These are phyloP conservation scores for Hylyphantes graminicola DNA, from an alignment of 1,140 invertebrate genomes.

Conservation along the genomic window DNA sequence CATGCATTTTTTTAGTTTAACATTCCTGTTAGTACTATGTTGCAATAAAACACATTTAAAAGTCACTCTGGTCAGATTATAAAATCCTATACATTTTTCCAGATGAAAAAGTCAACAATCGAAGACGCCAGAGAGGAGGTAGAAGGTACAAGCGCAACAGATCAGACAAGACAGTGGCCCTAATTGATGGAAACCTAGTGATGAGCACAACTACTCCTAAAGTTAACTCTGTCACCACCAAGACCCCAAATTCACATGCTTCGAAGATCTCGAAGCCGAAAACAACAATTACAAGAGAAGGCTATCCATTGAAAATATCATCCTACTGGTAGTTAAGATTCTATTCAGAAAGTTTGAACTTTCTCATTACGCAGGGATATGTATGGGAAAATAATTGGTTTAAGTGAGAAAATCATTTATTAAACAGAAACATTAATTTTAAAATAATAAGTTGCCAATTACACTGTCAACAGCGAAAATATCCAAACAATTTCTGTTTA, in stretches of 20 bases:
- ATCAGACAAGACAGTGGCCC: not conserved
- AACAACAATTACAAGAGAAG: not conserved
- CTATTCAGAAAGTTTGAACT: no score
- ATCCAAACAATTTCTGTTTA: no score
- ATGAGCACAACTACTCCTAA: not conserved
- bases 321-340: slow-evolving; percentile 17
- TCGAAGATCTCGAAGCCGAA: slow-evolving; percentile 3
- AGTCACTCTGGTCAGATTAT: not conserved
- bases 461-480: no score
- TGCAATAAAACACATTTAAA: not conserved
- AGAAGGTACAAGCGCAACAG: slow-evolving; percentile 28
- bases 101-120: slow-evolving; percentile 23
- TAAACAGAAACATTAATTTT: no score
- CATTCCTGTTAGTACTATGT: no score
- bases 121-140: slow-evolving; percentile 15
- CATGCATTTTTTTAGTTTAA: no score
- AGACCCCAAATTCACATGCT: not conserved
- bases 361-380: no score
- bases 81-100: not conserved
- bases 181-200: slow-evolving; percentile 4
- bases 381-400: no score
- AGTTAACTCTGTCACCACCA: not conserved
- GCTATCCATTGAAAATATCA: slow-evolving; percentile 9
- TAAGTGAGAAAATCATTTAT: no score
- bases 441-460: no score